phyloP scores from a whole-genome alignment of 2,113 vertebrate species.

The Psittacula cyanocephala region DNA sequence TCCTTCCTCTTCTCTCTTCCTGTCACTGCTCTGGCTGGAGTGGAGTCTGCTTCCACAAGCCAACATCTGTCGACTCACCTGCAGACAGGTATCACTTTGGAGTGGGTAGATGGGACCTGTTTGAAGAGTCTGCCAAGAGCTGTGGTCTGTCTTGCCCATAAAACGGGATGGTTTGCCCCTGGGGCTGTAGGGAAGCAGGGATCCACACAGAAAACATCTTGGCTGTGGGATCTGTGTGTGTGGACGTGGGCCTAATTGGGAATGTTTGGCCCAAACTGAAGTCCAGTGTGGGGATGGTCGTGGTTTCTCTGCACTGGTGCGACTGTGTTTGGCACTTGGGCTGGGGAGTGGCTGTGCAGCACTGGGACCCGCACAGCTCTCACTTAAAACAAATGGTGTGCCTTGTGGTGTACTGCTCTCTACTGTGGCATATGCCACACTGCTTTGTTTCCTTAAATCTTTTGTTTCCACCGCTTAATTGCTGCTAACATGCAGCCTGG shows the following conservation, averaged over 20 bases:
- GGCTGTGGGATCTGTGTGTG: not conserved
- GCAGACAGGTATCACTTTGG: not conserved
- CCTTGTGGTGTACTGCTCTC: not conserved
- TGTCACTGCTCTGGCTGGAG: not conserved
- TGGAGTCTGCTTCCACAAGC: accelerated
- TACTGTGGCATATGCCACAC: accelerated
- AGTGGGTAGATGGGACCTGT: not conserved
- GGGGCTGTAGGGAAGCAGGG: not conserved
- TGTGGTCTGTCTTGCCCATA: not conserved
- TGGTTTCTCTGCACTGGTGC: not conserved
- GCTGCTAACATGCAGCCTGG: not conserved
- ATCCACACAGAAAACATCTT: not conserved
- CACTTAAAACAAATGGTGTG: accelerated
- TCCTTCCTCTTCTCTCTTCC: not conserved
- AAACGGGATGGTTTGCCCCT: not conserved
- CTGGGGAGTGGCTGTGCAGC: not conserved
- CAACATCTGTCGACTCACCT: not conserved
- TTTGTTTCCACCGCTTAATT: not conserved
- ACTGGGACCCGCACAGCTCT: not conserved
- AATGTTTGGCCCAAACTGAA: not conserved
- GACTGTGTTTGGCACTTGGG: accelerated
- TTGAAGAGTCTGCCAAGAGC: not conserved
- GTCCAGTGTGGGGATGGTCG: accelerated
- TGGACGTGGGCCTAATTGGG: accelerated
- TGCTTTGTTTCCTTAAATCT: not conserved